These are phyloP conservation scores for Phoebastria nigripes DNA, from an alignment of 2,797 vertebrate species.

Conservation along the genomic window DNA sequence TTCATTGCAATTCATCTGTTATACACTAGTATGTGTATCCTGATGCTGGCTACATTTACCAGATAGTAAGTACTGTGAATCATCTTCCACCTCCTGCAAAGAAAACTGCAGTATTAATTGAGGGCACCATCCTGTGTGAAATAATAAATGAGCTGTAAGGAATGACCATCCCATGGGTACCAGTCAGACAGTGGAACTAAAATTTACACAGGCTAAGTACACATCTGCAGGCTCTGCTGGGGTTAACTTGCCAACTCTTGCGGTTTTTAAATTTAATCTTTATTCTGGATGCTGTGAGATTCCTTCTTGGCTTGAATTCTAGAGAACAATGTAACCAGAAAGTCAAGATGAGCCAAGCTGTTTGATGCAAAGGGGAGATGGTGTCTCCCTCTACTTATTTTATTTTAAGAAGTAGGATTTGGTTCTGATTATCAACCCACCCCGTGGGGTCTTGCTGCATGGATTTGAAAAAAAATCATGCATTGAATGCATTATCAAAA, in stretches of 20 bases:
- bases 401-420: neutral
- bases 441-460: neutral
- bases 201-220: neutral
- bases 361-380: neutral
- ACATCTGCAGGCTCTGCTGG: neutral
- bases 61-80: conserved; percentile 42
- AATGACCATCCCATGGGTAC: neutral
- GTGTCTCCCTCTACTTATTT: neutral
- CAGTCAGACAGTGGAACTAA: neutral
- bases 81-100: neutral
- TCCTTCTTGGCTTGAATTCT: neutral
- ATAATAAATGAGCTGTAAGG: neutral
- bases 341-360: neutral
- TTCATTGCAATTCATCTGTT: neutral
- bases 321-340: neutral
- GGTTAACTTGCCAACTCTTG: neutral
- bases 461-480: neutral
- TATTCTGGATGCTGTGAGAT: neutral
- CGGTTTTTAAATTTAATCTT: neutral
- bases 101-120: neutral
- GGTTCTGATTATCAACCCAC: neutral
- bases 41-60: neutral
- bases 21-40: neutral
- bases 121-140: conserved; percentile 65
- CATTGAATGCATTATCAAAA: neutral